These are phyloP conservation scores for Hydrotaea cyrtoneurina DNA, from an alignment of 2,888 invertebrate genomes.

Conservation along the genomic window DNA sequence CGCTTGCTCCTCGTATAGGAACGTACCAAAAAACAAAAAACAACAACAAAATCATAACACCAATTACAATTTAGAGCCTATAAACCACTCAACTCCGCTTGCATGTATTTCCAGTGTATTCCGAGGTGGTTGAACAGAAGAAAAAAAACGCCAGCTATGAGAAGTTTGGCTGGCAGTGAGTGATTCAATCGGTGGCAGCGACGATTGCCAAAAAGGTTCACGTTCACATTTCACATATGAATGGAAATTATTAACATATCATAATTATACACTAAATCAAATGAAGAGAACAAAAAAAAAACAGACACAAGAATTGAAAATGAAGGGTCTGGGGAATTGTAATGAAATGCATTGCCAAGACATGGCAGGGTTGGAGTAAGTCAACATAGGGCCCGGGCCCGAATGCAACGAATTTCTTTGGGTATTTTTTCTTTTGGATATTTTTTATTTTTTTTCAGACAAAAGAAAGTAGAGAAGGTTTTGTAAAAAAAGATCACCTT, in stretches of 20 bases:
- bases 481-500: too few species aligned
- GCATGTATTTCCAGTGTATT: neutral
- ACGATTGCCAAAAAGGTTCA: slow-evolving; percentile 75
- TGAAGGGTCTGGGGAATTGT: slow-evolving; percentile 16
- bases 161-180: neutral
- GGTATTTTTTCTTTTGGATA: too few species aligned
- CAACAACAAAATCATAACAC: slow-evolving; percentile 61
- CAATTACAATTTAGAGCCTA: slow-evolving; percentile 56
- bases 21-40: slow-evolving; percentile 40
- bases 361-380: neutral
- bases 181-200: slow-evolving; percentile 47
- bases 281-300: slow-evolving; percentile 9
- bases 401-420: too few species aligned
- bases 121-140: neutral
- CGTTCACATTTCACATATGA: slow-evolving; percentile 70
- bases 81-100: slow-evolving; percentile 36
- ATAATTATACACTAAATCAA: slow-evolving; percentile 64
- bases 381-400: too few species aligned
- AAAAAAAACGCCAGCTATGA: neutral
- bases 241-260: slow-evolving; percentile 60
- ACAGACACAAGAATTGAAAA: neutral
- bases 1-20: neutral
- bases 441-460: too few species aligned
- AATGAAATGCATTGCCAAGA: slow-evolving; percentile 17
- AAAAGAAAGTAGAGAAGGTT: too few species aligned